Evolutionary conservation across 2,797 vertebrate species (phyloP).

Genomic region (Pitangus sulphuratus): DNA sequence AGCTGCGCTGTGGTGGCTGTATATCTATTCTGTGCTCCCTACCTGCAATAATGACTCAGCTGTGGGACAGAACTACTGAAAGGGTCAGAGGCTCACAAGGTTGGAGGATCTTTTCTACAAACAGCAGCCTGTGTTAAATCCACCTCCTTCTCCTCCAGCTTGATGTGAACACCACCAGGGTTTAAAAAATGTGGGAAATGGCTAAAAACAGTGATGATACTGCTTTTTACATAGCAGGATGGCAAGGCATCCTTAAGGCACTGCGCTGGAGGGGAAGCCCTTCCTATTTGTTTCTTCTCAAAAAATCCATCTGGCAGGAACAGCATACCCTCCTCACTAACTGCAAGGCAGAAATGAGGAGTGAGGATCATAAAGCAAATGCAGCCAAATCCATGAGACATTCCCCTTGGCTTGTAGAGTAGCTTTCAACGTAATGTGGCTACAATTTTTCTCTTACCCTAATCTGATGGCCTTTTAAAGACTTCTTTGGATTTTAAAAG

Average conservation of each 20-base stretch:
- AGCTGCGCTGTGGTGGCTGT: not conserved
- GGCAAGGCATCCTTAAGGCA: not conserved
- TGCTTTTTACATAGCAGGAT: not conserved
- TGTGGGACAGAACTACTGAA: not conserved
- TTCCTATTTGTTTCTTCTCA: not conserved
- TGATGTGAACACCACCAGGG: not conserved
- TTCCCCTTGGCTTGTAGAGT: not conserved
- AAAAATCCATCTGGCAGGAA: not conserved
- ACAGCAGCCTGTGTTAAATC: not conserved
- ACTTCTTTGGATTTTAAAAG: slow-evolving; percentile 1
- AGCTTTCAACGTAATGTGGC: not conserved
- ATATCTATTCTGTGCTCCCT: not conserved
- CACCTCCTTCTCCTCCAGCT: not conserved
- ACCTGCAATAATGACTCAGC: not conserved
- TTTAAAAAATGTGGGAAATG: not conserved
- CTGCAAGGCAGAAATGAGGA: not conserved
- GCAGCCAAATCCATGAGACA: not conserved
- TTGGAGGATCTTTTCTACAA: not conserved
- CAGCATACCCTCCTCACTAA: not conserved
- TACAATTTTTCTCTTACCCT: not conserved
- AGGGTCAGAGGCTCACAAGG: fast-evolving
- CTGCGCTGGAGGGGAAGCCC: not conserved
- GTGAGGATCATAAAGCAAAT: not conserved
- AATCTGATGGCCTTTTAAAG: slow-evolving; percentile 19
- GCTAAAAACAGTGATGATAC: not conserved